Base-by-base conservation (phyloP, 2,797 vertebrate genomes). In the Emydoidea blandingii region DNA sequence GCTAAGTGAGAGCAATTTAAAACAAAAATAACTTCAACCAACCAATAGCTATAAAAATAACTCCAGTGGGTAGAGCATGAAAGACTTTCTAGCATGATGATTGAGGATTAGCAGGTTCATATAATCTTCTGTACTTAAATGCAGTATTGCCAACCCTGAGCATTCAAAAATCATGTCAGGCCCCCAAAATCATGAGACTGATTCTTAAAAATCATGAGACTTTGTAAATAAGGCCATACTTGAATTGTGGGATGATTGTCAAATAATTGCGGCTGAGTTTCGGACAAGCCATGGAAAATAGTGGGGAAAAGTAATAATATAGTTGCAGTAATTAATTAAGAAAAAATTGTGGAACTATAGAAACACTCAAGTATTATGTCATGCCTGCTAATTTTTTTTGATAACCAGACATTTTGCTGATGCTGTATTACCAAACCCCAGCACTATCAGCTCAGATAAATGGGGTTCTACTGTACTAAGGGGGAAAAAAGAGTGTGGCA, bases 31-130 rank as follows among this genome's bases (percentile, higher is more conserved):
- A 89, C 68, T 92, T 89, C 81, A 95, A 91, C 0, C 59, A 97
- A 93, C 65, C 85, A 86, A 91, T 90, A 94, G 94, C 79, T 95
- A 97, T 94, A 97, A 97, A 97, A 97, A 96, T 96, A 97, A 95
- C 91, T 94, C 86, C 88, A 93, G 94, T 97, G 95, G 96, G 96
- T 86, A 93, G 96, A 31, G 97, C 90, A 85, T 93, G 91, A 94
- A 97, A 92, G 95, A 81, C 59, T 95, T 96, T 96, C 86, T 87
- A 88, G 94, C 88, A 79, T n/a, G n/a, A 83, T 96, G 92, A 94
- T 79, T 97, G 94, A 76, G 47, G 72, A 95, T 96, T 90, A 95
- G 89, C 94, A 95, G 85, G 62, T 53, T 96, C n/a, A 29, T 86
- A 83, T 87, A 91, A 97, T 95, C 97, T 95, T 97, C 96, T 93